Conservation (phyloP, 1,140 invertebrate genomes). For the Dendroctonus ponderosae region DNA sequence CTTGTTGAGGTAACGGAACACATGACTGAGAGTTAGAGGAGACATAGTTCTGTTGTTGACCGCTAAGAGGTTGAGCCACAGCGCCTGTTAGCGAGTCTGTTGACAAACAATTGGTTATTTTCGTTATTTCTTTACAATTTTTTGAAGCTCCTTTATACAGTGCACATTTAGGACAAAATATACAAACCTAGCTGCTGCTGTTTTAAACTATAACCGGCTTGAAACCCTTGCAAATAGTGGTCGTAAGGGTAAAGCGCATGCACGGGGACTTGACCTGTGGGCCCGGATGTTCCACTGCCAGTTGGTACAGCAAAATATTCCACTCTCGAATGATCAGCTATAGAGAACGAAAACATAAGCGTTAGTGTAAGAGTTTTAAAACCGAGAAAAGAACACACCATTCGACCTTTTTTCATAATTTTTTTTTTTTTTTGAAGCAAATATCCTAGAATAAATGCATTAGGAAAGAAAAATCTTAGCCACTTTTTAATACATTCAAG, state of each 20-base stretch:
- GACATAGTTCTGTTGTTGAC: conserved; percentile 18
- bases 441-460: neutral
- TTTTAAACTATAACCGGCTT: conserved; percentile 50
- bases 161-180: neutral
- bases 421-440: neutral
- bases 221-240: conserved; percentile 52
- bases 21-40: conserved; percentile 21
- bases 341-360: conserved; percentile 2
- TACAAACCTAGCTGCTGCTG: conserved; percentile 45
- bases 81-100: conserved; percentile 28
- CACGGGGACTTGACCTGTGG: conserved; percentile 47
- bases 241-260: conserved; percentile 48
- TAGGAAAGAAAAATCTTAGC: too few relatives aligned
- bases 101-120: conserved; percentile 3
- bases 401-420: too few relatives aligned
- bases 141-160: neutral
- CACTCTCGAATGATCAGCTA: conserved; percentile 42
- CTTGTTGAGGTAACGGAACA: conserved; percentile 9
- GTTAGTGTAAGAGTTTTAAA: too few relatives aligned
- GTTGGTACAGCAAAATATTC: conserved; percentile 59
- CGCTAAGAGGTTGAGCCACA: conserved; percentile 9
- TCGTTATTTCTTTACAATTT: neutral
- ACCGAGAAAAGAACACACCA: too few relatives aligned
- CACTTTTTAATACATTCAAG: too few relatives aligned
- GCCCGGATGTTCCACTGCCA: conserved; percentile 35